Evolutionary conservation across 2,888 invertebrate species (phyloP), one percentile per base, ranked within the genome.

Genomic region (Atethmia centrago): DNA sequence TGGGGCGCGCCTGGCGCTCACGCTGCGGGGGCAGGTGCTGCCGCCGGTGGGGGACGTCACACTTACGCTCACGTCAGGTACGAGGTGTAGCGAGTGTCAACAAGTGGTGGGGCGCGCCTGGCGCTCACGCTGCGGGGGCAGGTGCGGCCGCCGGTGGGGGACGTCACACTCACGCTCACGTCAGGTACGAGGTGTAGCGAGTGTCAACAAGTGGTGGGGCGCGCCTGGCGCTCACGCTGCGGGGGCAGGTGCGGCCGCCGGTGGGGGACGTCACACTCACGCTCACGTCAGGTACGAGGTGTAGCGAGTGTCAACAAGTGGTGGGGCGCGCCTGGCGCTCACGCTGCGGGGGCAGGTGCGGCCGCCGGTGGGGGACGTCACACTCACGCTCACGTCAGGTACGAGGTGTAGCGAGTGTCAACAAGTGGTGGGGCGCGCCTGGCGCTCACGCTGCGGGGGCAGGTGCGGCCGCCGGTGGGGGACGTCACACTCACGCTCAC

Each of bases 81-180:
- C 61, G 47, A 47, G 42, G n/a, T n/a, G n/a, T n/a, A n/a, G n/a
- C n/a, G n/a, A n/a, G n/a, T n/a, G n/a, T n/a, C n/a, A n/a, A n/a
- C n/a, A n/a, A n/a, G n/a, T n/a, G n/a, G n/a, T n/a, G n/a, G n/a
- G n/a, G 98, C 98, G 3, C 91, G 92, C 61, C 95, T 95, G 74
- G 98, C 98, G 3, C 96, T 97, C 83, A 97, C 98, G 28, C 94
- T 98, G 49, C 93, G 94, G 47, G 98, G 98, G 31, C 91, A 93
- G 56, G 92, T 98, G 0, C 87, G 90, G 45, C 99, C 99, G 56
- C 94, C 97, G 97, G 96, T 98, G 4, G 92, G 92, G 4, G 97
- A 96, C 58, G 97, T 97, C 61, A 93, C 94, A 28, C 90, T 98
- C 74, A 97, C 97, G 0, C 92, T 97, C 47, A 92, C 89, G 7